These are phyloP conservation scores for Coboldia fuscipes DNA, from an alignment of 1,140 invertebrate genomes.

Conservation along the genomic window DNA sequence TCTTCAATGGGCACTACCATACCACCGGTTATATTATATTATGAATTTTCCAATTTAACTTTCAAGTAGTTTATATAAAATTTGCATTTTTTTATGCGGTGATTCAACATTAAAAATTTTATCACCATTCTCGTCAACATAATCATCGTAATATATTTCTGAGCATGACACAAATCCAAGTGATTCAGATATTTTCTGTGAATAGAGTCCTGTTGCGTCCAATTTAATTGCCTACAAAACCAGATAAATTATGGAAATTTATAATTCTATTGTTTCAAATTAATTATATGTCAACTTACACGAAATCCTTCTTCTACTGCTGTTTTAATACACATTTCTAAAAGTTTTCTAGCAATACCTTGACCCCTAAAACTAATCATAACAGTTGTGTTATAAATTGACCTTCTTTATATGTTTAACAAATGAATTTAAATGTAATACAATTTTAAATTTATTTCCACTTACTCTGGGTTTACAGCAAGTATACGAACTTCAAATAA, in stretches of 20 bases:
- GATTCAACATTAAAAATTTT: conserved; percentile 27
- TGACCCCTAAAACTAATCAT: conserved; percentile 37
- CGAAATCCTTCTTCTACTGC: conserved; percentile 42
- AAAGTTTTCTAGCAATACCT: conserved; percentile 46
- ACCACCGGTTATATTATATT: no score
- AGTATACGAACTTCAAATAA: conserved; percentile 64
- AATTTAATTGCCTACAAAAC: conserved; percentile 43
- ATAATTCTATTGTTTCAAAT: neutral
- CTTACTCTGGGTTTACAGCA: conserved; percentile 49
- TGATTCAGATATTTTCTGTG: conserved; percentile 45
- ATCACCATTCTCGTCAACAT: conserved; percentile 30
- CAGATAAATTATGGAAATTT: neutral
- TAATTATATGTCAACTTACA: conserved; percentile 22
- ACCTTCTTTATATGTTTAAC: no score
- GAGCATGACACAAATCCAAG: conserved; percentile 37
- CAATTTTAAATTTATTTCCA: no score
- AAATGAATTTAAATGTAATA: no score
- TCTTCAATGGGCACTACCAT: no score
- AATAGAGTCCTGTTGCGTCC: conserved; percentile 55
- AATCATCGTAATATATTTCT: conserved; percentile 41
- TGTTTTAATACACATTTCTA: conserved; percentile 36
- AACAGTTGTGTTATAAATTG: no score
- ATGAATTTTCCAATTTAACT: no score
- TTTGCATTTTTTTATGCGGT: conserved; percentile 38
- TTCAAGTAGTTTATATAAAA: conserved; percentile 26